Base-by-base conservation (phyloP, 2,888 invertebrate genomes). In the Ormyrus labotus region DNA sequence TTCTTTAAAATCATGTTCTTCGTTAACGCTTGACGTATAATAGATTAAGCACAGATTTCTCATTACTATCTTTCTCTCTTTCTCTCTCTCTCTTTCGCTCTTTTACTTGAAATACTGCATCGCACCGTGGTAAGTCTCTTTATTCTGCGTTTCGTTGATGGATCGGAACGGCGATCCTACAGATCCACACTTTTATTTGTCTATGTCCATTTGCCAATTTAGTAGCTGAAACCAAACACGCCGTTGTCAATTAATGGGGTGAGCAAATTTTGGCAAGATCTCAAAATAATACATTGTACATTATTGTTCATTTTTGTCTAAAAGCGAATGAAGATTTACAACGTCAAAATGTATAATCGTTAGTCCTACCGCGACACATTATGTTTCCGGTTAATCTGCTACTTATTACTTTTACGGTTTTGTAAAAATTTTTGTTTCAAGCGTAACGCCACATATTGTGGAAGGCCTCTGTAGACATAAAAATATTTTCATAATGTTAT, bases 381-480 rank as follows among this genome's bases (percentile, higher is more conserved):
- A 77, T 73, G 70, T 34, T 81, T 74, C 78, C 65, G 61, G 51
- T 63, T 74, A 78, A 6, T 77, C 82, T 77, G 73, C 80, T 82
- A 82, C 60, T 78, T 80, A 78, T 74, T 78, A 81, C 55, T 73
- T 34, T 34, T 34, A 34, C 34, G 34, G 34, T 34, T 34, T 77
- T 77, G 80, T 71, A 80, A 78, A 82, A 80, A 51, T 80, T 82
- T 82, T 82, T 81, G 75, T 81, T 65, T 82, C 78, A 82, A 70
- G 77, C 80, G 82, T 53, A 80, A 78, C 80, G 82, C 82, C 82
- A 82, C 9, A 77, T 34, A 68, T 74, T 80, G 82, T 74, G 82
- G 72, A 82, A 80, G 74, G 82, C 77, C 80, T 82, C 82, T 82
- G 82, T 74, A 82, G 82, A 78, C 81, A 82, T 80, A 82, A 82